Evolutionary conservation across 2,797 vertebrate genomes (phyloP).

Genomic region (Pangasius larnaudii): DNA sequence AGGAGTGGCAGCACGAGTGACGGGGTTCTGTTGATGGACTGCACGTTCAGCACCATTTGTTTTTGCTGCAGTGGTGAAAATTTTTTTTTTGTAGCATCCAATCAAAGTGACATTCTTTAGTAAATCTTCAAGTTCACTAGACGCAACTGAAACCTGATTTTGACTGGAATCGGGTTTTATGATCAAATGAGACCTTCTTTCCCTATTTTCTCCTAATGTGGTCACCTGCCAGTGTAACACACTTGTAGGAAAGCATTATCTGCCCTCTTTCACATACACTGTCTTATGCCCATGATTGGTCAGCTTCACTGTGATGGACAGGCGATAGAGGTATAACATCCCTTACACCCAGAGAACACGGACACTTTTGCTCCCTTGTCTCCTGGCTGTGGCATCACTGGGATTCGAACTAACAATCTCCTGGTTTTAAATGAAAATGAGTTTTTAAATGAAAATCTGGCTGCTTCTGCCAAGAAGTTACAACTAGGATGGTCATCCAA

Average conservation of each 20-base stretch:
- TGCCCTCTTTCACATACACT: neutral
- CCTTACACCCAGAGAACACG: neutral
- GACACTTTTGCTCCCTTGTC: neutral
- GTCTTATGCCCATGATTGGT: neutral
- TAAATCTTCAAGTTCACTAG: neutral
- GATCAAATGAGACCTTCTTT: neutral
- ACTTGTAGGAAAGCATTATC: neutral
- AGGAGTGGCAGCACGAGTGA: neutral
- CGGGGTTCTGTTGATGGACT: neutral
- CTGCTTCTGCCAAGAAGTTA: neutral
- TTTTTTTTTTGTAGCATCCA: neutral
- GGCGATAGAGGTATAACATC: neutral
- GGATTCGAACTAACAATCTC: neutral
- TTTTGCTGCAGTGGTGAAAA: neutral
- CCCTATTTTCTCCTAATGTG: neutral
- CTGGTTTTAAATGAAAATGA: neutral
- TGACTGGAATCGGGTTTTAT: neutral
- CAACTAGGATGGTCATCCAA: neutral
- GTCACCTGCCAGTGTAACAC: neutral
- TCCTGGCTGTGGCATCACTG: neutral
- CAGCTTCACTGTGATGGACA: neutral
- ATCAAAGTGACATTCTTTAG: neutral
- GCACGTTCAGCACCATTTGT: neutral
- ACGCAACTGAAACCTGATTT: neutral
- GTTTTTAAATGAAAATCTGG: neutral